Evolutionary conservation across 2,113 vertebrate genomes (phyloP).

Genomic region (Osmerus mordax): DNA sequence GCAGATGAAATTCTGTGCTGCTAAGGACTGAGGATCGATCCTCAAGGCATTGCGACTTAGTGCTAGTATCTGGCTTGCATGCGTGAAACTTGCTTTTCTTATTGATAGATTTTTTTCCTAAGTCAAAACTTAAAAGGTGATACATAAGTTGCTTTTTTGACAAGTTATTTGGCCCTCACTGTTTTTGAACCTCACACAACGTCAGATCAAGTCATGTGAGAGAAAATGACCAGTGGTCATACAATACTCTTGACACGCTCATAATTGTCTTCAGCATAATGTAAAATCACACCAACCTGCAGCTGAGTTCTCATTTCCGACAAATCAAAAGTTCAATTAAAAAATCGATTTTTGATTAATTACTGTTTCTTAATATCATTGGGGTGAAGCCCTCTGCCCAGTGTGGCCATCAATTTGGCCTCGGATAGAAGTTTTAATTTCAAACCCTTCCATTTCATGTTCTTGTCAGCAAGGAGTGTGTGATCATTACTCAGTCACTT

Average conservation of each 20-base stretch:
- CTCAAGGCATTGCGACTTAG: constrained; percentile 39
- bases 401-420: constrained; percentile 44
- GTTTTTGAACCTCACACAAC: constrained; percentile 30
- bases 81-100: constrained; percentile 29
- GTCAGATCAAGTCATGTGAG: constrained; percentile 27
- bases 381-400: constrained; percentile 30
- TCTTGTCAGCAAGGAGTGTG: constrained; percentile 27
- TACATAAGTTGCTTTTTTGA: too few relatives aligned
- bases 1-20: constrained; percentile 51
- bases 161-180: too few relatives aligned
- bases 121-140: too few relatives aligned
- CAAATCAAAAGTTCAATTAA: constrained; percentile 25
- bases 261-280: constrained; percentile 64
- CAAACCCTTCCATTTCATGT: constrained; percentile 34
- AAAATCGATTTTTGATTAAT: constrained; percentile 63
- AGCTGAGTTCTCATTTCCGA: constrained; percentile 8
- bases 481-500: constrained; percentile 38
- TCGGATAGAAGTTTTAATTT: constrained; percentile 49
- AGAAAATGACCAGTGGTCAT: constrained; percentile 47
- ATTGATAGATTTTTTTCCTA: constrained; percentile 41
- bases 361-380: constrained; percentile 54
- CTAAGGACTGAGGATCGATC: constrained; percentile 52
- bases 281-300: constrained; percentile 53
- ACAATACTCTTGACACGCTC: constrained; percentile 64
- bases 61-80: constrained; percentile 32